Conservation (phyloP, 1,140 invertebrate genomes). For the Drosophila bifasciata region DNA sequence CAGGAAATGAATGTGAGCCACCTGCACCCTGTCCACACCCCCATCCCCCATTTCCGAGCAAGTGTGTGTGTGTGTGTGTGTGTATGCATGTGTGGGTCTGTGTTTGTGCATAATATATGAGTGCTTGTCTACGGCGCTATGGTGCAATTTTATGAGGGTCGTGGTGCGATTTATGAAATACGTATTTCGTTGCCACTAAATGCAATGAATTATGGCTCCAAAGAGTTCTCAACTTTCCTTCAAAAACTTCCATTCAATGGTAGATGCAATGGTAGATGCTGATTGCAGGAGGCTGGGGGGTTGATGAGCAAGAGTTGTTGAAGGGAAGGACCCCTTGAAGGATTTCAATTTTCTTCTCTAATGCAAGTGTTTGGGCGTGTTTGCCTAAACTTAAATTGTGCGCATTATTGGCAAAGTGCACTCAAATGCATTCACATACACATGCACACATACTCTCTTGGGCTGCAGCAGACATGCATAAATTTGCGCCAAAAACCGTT, state of each 20-base stretch:
- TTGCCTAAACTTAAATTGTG: constrained; percentile 76
- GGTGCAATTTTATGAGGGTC: constrained; percentile 29
- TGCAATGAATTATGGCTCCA: constrained; percentile 46
- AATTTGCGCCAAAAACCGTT: constrained; percentile 74
- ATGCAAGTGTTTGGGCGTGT: constrained; percentile 56
- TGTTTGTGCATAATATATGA: constrained; percentile 52
- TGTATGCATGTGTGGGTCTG: constrained; percentile 9
- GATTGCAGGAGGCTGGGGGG: too few relatives aligned
- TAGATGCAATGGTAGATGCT: too few relatives aligned
- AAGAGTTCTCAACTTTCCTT: constrained; percentile 41
- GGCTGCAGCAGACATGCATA: constrained; percentile 60
- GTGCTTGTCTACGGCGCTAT: constrained; percentile 36
- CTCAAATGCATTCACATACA: constrained; percentile 55
- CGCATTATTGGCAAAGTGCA: constrained; percentile 81
- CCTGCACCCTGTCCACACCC: constrained; percentile 27
- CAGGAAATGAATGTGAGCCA: constrained; percentile 72
- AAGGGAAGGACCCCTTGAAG: background rate
- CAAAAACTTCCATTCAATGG: constrained; percentile 46
- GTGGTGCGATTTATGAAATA: constrained; percentile 38
- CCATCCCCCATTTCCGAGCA: background rate
- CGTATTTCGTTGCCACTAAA: constrained; percentile 37
- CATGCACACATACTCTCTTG: constrained; percentile 24
- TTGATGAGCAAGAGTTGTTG: too few relatives aligned
- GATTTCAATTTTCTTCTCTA: constrained; percentile 33
- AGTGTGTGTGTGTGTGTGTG: constrained; percentile 17